A percentile compares a stretch with the other conserved stretches of the same genome.
phyloP scores from a whole-genome alignment of 2,888 invertebrate species.

The Cheilosia variabilis region DNA sequence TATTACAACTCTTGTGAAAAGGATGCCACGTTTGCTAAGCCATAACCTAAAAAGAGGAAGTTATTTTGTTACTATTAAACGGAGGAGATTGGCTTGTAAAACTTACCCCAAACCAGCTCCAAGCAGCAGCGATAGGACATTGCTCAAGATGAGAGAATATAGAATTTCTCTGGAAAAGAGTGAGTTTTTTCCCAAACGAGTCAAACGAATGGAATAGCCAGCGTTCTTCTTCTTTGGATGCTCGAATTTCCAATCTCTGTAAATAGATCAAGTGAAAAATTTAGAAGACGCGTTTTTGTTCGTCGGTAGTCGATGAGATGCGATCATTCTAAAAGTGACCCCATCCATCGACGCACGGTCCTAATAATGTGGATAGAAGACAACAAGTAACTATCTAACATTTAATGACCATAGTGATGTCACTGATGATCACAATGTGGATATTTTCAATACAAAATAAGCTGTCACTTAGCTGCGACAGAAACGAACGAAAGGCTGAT shows the following conservation, averaged over 20 bases:
- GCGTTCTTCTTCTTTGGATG: constrained; percentile 87
- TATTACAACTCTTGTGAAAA: constrained; percentile 83
- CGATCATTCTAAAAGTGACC: too few species aligned
- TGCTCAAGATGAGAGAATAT: constrained; percentile 94
- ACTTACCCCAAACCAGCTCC: constrained; percentile 96
- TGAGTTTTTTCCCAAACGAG: constrained; percentile 90
- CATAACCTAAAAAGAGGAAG: constrained; percentile 86
- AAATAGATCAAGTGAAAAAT: constrained; percentile 68
- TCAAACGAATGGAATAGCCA: constrained; percentile 87
- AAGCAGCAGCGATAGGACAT: constrained; percentile 93
- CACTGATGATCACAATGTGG: too few species aligned
- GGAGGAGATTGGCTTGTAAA: neutral
- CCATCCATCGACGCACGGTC: too few species aligned
- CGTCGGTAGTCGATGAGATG: too few species aligned
- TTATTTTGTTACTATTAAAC: neutral
- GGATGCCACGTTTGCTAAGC: constrained; percentile 85
- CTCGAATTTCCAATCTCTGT: constrained; percentile 93
- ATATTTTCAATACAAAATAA: too few species aligned
- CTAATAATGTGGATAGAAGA: too few species aligned
- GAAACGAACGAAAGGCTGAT: too few species aligned
- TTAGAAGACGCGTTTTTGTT: too few species aligned
- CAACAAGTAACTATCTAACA: too few species aligned
- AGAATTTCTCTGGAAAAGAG: constrained; percentile 95
- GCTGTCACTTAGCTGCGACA: too few species aligned
- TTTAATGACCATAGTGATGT: too few species aligned